phyloP scores from a whole-genome alignment of 2,797 vertebrate species.

The Schizopygopsis pylzovi region DNA sequence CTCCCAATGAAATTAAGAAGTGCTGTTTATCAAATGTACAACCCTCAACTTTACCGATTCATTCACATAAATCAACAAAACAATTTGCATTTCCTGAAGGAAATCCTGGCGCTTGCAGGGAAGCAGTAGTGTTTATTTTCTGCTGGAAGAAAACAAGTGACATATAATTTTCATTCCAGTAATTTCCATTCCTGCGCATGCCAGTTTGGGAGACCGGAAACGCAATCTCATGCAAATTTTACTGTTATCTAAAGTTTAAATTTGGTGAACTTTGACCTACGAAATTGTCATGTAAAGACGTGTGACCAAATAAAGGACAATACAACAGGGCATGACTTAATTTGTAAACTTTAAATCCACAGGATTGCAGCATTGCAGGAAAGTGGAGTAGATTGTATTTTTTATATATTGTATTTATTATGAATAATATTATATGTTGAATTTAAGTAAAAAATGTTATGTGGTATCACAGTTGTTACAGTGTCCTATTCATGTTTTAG shows the following conservation, averaged over 20 bases:
- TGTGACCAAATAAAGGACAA: background rate
- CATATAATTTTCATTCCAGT: too few species aligned
- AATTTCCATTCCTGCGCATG: background rate
- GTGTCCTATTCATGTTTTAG: background rate
- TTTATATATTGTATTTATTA: background rate
- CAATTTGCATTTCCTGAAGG: background rate
- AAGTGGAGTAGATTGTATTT: background rate
- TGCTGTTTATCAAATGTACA: background rate
- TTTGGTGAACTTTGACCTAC: background rate
- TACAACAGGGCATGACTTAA: background rate
- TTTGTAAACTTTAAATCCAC: background rate
- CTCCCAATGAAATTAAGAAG: constrained; percentile 2
- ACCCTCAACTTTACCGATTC: background rate
- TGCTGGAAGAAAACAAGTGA: background rate
- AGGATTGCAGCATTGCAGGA: background rate
- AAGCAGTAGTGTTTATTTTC: background rate
- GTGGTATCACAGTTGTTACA: background rate
- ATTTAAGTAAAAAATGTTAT: too few species aligned
- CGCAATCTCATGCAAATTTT: background rate
- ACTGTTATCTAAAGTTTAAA: background rate
- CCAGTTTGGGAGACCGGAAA: background rate
- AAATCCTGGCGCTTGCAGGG: background rate
- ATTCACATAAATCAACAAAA: constrained; percentile 28
- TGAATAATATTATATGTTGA: background rate
- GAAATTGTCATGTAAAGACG: background rate